Evolutionary conservation across 92 coral and sea anemone genomes (phyloP), one percentile per base, ranked within the genome.

Genomic region (Epizoanthus rinbou): DNA sequence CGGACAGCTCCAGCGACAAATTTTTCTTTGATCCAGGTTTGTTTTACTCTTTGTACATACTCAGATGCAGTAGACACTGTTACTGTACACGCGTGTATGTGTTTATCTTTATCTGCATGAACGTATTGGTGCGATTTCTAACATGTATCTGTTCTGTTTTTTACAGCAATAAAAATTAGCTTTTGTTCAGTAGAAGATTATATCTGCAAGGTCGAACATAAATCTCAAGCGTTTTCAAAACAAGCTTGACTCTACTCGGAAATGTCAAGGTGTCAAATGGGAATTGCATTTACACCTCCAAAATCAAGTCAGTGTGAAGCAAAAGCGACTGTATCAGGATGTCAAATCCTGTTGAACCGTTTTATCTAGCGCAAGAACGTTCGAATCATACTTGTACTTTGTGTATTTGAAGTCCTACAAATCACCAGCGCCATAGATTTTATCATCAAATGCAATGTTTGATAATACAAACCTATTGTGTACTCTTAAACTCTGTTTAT

Each of bases 1-100:
- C 94, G 0, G 93, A 92, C 52, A 80, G 93, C 54, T 94, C 97
- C 8, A 92, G 92, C 25, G 98, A 88, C 53, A 93, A 89, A 59
- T 86, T 86, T 64, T 90, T 92, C 81, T 93, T 92, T 58, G 90
- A 91, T 58, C 92, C 89, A 86, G 95, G 98, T 96, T 82, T 58
- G 95, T 78, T 78, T 14, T 33, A 23, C 37, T 21, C 25, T 43
- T 21, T 52, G 33, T 52, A 33, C 56, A 33, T 43, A 37, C 6
- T 37, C 43, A 37, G 43, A 37, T 37, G 43, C 43, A 3, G 43
- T 37, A 6, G 43, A 37, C 43, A 37, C 5, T 37, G 39, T 35
- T n/a, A n/a, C 2, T 4, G 5, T 37, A 3, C 43, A 37, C 6
- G 6, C 43, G 3, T 37, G 43, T 6, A 37, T 37, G 43, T 37